Conservation (phyloP, 2,888 invertebrate species). For the Hofmannophila pseudospretella region DNA sequence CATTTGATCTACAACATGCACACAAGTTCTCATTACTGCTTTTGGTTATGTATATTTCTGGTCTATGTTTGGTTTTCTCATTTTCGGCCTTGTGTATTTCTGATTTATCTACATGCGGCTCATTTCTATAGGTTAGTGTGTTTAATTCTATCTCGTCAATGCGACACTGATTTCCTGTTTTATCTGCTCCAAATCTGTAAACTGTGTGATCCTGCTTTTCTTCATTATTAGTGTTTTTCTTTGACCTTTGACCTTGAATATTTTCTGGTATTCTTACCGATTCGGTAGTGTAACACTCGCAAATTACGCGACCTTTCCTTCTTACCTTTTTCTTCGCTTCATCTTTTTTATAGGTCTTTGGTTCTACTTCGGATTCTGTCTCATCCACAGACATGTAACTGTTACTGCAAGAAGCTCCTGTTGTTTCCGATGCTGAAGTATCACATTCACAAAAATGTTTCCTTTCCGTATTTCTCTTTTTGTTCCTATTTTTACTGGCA, state of each 20-base stretch:
- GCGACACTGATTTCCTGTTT: no score
- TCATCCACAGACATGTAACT: slow-evolving; percentile 20
- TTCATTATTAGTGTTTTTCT: no score
- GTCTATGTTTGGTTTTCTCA: slow-evolving; percentile 29
- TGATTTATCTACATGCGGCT: no score
- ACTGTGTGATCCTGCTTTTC: no score
- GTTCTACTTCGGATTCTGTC: background rate
- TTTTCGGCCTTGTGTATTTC: no score
- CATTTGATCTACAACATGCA: background rate
- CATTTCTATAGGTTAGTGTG: no score
- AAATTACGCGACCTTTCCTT: background rate
- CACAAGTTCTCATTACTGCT: background rate
- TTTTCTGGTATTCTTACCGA: background rate
- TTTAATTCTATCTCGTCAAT: no score
- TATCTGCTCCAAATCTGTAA: no score
- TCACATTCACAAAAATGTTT: background rate
- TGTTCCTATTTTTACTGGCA: background rate
- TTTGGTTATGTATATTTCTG: background rate
- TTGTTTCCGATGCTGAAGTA: background rate
- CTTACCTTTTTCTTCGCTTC: background rate
- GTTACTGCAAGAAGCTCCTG: slow-evolving; percentile 1
- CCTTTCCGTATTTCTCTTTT: background rate
- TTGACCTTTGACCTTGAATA: background rate
- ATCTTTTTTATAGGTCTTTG: slow-evolving; percentile 2
- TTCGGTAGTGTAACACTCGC: background rate